These are phyloP conservation scores for Corythoichthys haematopterus DNA, from an alignment of 2,113 vertebrate species.

Conservation along the genomic window DNA sequence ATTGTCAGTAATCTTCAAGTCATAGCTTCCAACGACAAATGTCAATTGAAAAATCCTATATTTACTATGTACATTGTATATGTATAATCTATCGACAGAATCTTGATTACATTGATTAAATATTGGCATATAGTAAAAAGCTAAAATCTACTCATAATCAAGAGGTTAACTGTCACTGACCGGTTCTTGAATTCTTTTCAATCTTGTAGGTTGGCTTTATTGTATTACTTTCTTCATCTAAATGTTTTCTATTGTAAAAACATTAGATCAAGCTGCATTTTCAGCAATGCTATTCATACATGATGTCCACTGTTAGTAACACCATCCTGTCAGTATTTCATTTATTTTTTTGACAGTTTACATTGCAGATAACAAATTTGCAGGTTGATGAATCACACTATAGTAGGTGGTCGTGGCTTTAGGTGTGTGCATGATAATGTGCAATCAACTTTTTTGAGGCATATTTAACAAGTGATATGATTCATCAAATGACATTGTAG, in stretches of 20 bases:
- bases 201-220: neutral
- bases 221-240: neutral
- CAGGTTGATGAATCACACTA: neutral
- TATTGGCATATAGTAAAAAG: too few relatives aligned
- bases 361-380: constrained; percentile 17
- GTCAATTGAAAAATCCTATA: neutral
- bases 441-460: neutral
- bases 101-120: too few relatives aligned
- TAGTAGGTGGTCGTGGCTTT: neutral
- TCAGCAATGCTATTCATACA: neutral
- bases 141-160: too few relatives aligned
- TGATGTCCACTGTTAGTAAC: neutral
- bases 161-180: neutral
- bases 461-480: neutral
- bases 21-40: neutral
- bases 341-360: constrained; percentile 15
- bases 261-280: constrained; percentile 2
- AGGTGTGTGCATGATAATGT: constrained; percentile 1
- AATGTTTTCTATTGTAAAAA: neutral
- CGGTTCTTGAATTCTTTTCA: neutral
- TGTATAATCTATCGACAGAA: too few relatives aligned
- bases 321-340: constrained; percentile 17
- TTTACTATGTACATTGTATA: too few relatives aligned
- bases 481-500: neutral
- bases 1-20: neutral